These are phyloP conservation scores for Podabrus alpinus DNA, from an alignment of 2,888 invertebrate species.

Conservation along the genomic window DNA sequence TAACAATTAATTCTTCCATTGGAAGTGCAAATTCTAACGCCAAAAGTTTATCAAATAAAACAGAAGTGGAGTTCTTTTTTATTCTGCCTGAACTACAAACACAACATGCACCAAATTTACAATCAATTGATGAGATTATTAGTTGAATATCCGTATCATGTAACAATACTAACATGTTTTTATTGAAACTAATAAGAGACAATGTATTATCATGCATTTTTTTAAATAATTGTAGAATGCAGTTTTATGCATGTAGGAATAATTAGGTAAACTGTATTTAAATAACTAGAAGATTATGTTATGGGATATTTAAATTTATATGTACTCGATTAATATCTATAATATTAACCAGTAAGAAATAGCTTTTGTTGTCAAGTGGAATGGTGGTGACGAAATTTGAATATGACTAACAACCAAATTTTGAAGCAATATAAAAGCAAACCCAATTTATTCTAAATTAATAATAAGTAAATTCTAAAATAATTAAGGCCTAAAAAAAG, in stretches of 20 bases:
- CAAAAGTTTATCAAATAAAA: background rate
- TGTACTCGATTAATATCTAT: constrained; percentile 28
- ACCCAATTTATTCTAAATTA: constrained; percentile 24
- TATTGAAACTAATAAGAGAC: constrained; percentile 6
- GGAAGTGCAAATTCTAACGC: background rate
- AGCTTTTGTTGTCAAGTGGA: constrained; percentile 23
- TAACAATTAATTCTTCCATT: background rate
- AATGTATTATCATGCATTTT: constrained; percentile 18
- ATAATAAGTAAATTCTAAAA: constrained; percentile 27
- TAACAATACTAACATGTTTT: constrained; percentile 2
- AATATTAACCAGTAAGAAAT: constrained; percentile 22
- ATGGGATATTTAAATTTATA: constrained; percentile 33
- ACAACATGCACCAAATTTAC: background rate
- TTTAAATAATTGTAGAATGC: constrained; percentile 21
- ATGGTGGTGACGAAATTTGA: constrained; percentile 8
- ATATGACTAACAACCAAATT: constrained; percentile 2
- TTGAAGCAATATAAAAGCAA: constrained; percentile 20
- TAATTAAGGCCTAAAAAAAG: constrained; percentile 19
- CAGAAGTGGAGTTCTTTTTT: background rate
- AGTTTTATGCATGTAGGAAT: constrained; percentile 29
- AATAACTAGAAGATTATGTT: constrained; percentile 29
- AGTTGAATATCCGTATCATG: background rate
- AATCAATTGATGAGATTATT: background rate
- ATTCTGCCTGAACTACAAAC: background rate
- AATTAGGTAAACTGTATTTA: constrained; percentile 32